Evolutionary conservation across 2,888 invertebrate genomes (phyloP).

Genomic region (Poecilobothrus nobilitatus): DNA sequence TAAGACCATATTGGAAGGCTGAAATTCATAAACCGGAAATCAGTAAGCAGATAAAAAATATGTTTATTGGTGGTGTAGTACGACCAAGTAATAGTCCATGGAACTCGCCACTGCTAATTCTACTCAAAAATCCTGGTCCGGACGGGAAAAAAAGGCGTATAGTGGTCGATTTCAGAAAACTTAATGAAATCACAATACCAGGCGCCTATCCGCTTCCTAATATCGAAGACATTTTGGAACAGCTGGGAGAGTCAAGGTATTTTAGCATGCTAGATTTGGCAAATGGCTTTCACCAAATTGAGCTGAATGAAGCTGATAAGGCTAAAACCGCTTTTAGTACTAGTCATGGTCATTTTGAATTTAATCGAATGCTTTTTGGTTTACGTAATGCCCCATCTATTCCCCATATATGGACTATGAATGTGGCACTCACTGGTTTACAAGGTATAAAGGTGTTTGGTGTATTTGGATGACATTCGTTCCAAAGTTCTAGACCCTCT

Average conservation of each 20-base stretch:
- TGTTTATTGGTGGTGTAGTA: too few relatives aligned
- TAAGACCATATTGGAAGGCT: too few relatives aligned
- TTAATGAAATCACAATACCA: background rate
- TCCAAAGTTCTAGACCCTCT: too few relatives aligned
- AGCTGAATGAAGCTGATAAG: background rate
- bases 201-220: conserved; percentile 3
- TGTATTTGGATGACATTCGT: too few relatives aligned
- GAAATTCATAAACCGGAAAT: too few relatives aligned
- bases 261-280: conserved; percentile 8
- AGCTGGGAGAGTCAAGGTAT: conserved; percentile 7
- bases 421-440: too few relatives aligned
- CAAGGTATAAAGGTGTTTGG: too few relatives aligned
- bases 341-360: too few relatives aligned
- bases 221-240: conserved; percentile 2
- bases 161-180: background rate
- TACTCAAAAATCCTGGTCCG: background rate
- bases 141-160: background rate
- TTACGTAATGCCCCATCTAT: background rate
- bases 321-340: conserved; percentile 7
- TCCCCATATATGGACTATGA: too few relatives aligned
- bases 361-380: too few relatives aligned
- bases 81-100: background rate
- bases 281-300: conserved; percentile 8
- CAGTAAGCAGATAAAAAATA: too few relatives aligned
- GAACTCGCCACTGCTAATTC: background rate